Conservation (phyloP, 2,113 vertebrate species). For the Melanostigma gelatinosum region DNA sequence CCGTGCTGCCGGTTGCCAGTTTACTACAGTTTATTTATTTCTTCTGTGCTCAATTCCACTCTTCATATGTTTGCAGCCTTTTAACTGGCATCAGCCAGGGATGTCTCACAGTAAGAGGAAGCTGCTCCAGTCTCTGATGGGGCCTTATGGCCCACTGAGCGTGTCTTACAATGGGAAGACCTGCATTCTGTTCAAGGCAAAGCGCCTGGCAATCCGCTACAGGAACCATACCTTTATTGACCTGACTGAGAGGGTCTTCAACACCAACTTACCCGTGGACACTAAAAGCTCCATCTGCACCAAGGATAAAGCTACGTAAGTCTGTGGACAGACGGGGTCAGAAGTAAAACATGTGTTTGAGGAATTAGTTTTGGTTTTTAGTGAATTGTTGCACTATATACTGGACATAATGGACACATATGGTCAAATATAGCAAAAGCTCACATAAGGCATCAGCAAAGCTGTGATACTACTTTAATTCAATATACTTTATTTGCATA, state of each 20-base stretch:
- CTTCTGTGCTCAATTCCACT: background rate
- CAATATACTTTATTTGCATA: background rate
- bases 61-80: constrained; percentile 73
- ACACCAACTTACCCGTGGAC: constrained; percentile 86
- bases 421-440: background rate
- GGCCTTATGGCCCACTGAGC: constrained; percentile 86
- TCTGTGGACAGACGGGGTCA: constrained; percentile 10
- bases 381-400: background rate
- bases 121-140: constrained; percentile 80
- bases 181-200: constrained; percentile 96
- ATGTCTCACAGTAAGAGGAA: constrained; percentile 81
- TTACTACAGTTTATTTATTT: constrained; percentile 7
- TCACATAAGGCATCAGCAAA: background rate
- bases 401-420: background rate
- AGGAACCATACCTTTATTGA: constrained; percentile 93
- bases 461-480: background rate
- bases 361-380: background rate
- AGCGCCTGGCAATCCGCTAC: constrained; percentile 89
- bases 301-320: constrained; percentile 90
- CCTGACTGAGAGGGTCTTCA: constrained; percentile 88
- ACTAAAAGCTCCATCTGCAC: constrained; percentile 90
- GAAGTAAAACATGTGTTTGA: background rate
- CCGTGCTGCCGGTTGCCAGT: background rate
- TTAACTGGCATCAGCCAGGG: constrained; percentile 80
- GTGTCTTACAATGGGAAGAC: constrained; percentile 88